These are phyloP conservation scores for Glossosoma conforme DNA, from an alignment of 1,140 invertebrate species.

Conservation along the genomic window DNA sequence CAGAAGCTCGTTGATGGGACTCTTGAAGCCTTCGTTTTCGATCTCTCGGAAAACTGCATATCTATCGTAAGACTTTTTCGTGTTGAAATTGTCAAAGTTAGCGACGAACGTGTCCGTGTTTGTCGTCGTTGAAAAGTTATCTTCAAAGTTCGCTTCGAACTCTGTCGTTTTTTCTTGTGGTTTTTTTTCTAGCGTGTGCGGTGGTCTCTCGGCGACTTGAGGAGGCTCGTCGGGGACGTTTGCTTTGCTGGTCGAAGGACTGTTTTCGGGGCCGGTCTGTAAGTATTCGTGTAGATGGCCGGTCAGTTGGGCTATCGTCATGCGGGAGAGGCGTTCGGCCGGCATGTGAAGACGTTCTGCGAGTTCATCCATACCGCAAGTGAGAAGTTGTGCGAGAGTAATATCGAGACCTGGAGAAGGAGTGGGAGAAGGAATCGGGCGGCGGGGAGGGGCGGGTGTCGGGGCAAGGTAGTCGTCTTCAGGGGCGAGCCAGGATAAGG, in stretches of 20 bases:
- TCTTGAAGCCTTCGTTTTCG: conserved; percentile 63
- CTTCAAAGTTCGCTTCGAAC: conserved; percentile 54
- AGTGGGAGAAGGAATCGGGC: conserved; percentile 30
- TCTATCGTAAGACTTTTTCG: conserved; percentile 55
- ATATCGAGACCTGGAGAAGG: conserved; percentile 56
- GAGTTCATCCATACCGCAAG: conserved; percentile 72
- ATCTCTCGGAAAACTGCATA: conserved; percentile 84
- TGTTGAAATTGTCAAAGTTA: conserved; percentile 55
- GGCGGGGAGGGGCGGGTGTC: conserved; percentile 41
- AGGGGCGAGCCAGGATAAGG: conserved; percentile 36
- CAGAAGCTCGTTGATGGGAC: conserved; percentile 47
- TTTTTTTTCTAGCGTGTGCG: conserved; percentile 13
- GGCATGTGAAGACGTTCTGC: conserved; percentile 71
- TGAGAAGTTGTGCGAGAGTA: conserved; percentile 74
- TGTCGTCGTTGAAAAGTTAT: conserved; percentile 48
- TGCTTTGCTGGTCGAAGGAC: conserved; percentile 1
- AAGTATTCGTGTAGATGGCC: conserved; percentile 66
- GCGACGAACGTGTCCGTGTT: conserved; percentile 48
- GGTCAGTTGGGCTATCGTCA: conserved; percentile 80
- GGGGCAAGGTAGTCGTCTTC: conserved; percentile 64
- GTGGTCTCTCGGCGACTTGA: conserved; percentile 20
- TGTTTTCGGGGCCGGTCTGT: conserved; percentile 43
- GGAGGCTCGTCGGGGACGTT: conserved; percentile 28
- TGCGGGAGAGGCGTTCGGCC: conserved; percentile 68
- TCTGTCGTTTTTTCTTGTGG: conserved; percentile 24